A percentile compares a stretch with the other conserved stretches of the same genome.
These are phyloP conservation scores for Aphodius granarius DNA, from an alignment of 2,888 invertebrate species.

Conservation along the genomic window DNA sequence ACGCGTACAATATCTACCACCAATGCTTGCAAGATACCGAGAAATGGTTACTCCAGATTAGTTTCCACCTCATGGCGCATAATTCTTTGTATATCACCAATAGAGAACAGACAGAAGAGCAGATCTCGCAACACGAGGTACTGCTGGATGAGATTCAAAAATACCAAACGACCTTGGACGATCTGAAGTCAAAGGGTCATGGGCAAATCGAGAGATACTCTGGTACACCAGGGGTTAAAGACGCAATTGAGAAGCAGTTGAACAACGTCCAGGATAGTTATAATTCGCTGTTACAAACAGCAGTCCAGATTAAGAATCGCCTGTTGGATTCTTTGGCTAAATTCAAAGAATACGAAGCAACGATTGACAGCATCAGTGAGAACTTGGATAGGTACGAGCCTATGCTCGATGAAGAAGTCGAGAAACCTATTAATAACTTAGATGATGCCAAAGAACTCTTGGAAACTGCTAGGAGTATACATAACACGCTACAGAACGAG, in stretches of 20 bases:
- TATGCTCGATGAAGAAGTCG: slow-evolving; percentile 71
- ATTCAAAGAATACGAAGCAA: slow-evolving; percentile 92
- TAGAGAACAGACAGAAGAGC: slow-evolving; percentile 87
- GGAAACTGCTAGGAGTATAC: slow-evolving; percentile 74
- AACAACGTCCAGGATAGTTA: slow-evolving; percentile 93
- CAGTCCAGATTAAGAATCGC: slow-evolving; percentile 86
- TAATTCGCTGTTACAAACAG: slow-evolving; percentile 84
- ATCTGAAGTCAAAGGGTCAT: slow-evolving; percentile 80
- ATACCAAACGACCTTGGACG: slow-evolving; percentile 79
- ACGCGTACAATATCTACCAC: slow-evolving; percentile 85
- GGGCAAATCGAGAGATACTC: slow-evolving; percentile 82
- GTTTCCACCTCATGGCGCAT: slow-evolving; percentile 94
- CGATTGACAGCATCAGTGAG: slow-evolving; percentile 79
- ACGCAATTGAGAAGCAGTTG: slow-evolving; percentile 81
- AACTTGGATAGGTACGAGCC: slow-evolving; percentile 82
- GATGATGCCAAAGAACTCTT: slow-evolving; percentile 72
- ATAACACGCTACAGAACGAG: slow-evolving; percentile 86
- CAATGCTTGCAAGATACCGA: slow-evolving; percentile 91
- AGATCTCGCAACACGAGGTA: slow-evolving; percentile 84
- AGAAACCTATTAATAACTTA: slow-evolving; percentile 73
- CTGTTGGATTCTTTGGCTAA: slow-evolving; percentile 85
- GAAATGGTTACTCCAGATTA: slow-evolving; percentile 93
- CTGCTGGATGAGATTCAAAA: slow-evolving; percentile 78
- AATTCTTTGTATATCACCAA: slow-evolving; percentile 92
- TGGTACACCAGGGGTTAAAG: slow-evolving; percentile 72